Conservation (phyloP, 2,888 invertebrate genomes). For the Cephus pygmeus region DNA sequence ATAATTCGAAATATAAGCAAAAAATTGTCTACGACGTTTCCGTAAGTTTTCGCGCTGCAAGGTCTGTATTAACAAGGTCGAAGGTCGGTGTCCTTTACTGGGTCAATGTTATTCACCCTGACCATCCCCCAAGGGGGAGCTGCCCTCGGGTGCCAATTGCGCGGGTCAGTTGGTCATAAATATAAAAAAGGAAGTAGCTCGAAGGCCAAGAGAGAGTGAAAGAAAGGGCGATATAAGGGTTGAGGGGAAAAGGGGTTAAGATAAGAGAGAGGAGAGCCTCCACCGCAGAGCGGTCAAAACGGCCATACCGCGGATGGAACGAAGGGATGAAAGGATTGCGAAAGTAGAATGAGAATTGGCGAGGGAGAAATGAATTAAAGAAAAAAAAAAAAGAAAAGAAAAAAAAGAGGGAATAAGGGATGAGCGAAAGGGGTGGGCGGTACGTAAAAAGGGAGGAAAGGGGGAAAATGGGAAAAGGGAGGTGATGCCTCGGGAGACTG, state of each 20-base stretch:
- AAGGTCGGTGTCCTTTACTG: neutral
- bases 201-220: conserved; percentile 33
- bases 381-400: neutral
- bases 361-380: conserved; percentile 19
- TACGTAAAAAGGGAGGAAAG: neutral
- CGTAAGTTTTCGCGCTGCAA: neutral
- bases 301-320: neutral
- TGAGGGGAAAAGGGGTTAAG: neutral
- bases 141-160: conserved; percentile 27
- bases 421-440: conserved; percentile 17
- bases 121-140: neutral
- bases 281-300: conserved; percentile 23
- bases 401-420: conserved; percentile 15
- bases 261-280: neutral
- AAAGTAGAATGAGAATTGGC: conserved; percentile 23
- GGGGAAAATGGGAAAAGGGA: conserved; percentile 12
- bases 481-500: conserved; percentile 13
- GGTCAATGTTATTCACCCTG: neutral
- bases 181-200: conserved; percentile 34
- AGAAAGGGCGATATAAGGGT: neutral
- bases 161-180: conserved; percentile 49
- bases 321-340: conserved; percentile 7
- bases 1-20: neutral
- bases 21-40: neutral
- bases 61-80: neutral